Conservation (phyloP, 2,797 vertebrate species). For the Pseudochirops cupreus region DNA sequence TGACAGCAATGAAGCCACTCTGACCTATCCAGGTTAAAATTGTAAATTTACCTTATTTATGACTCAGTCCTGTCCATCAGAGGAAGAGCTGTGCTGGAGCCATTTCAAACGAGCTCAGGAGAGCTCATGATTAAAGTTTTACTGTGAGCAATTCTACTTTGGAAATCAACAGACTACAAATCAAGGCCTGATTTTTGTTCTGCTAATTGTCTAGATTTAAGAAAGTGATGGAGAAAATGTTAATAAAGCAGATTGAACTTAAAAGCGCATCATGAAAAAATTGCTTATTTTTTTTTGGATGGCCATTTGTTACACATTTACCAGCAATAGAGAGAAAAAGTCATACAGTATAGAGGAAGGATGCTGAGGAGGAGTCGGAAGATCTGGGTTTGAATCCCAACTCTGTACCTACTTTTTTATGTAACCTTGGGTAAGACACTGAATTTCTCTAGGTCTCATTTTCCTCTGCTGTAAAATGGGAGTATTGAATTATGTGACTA, state of each 20-base stretch:
- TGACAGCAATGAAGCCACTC: neutral
- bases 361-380: neutral
- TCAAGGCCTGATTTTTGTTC: neutral
- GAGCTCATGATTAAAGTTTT: neutral
- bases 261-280: neutral
- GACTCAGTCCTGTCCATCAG: neutral
- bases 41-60: neutral
- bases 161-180: neutral
- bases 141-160: neutral
- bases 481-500: neutral
- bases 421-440: slow-evolving; percentile 28
- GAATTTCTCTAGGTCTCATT: slow-evolving; percentile 23
- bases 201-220: neutral
- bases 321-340: neutral
- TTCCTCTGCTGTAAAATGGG: slow-evolving; percentile 9
- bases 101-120: neutral
- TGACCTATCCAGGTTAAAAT: neutral
- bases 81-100: neutral
- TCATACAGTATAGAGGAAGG: neutral
- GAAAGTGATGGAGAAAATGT: neutral
- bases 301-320: neutral
- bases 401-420: neutral
- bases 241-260: neutral
- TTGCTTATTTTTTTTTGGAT: neutral
- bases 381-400: neutral